These are phyloP conservation scores for Steinernema khuongi DNA, from an alignment of 1,140 invertebrate species.

Conservation along the genomic window DNA sequence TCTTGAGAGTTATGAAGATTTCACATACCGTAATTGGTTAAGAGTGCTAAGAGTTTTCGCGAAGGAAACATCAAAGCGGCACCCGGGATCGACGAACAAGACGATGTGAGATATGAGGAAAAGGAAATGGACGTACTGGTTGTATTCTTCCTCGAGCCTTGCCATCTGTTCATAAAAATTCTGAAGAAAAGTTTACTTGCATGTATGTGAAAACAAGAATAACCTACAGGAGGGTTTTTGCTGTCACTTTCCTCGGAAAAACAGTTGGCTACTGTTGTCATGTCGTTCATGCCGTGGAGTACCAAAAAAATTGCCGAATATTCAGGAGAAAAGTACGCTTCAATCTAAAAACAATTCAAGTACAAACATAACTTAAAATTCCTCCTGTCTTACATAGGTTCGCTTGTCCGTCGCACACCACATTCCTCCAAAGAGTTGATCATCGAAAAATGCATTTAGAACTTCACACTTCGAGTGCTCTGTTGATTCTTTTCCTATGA, in stretches of 20 bases:
- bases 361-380: background rate
- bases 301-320: background rate
- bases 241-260: background rate
- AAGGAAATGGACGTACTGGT: background rate
- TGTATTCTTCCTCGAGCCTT: background rate
- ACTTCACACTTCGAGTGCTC: background rate
- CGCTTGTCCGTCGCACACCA: background rate
- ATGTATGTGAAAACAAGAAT: background rate
- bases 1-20: background rate
- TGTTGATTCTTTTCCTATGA: background rate
- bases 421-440: background rate
- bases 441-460: background rate
- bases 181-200: background rate
- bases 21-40: background rate
- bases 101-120: background rate
- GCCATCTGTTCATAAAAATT: background rate
- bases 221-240: background rate
- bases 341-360: background rate
- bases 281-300: background rate
- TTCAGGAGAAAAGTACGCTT: background rate
- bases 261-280: background rate
- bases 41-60: background rate
- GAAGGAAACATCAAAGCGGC: background rate
- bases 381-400: no score
- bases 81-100: background rate